phyloP scores from a whole-genome alignment of 1,140 invertebrate species.

The Phocides pigmalion region DNA sequence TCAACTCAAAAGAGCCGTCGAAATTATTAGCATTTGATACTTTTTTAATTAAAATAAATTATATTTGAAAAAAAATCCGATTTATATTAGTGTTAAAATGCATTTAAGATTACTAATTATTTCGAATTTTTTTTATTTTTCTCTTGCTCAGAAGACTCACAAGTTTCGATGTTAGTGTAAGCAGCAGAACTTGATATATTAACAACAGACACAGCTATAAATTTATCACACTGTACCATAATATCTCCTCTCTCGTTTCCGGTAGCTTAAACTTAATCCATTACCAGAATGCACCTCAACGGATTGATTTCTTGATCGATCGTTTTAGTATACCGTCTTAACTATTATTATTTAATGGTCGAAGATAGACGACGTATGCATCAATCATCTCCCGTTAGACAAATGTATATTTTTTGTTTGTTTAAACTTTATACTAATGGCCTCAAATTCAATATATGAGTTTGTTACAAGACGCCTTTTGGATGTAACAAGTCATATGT shows the following conservation, averaged over 20 bases:
- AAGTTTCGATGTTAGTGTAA: background rate
- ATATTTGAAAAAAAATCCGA: no score
- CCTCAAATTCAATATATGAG: slow-evolving; percentile 23
- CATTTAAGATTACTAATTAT: background rate
- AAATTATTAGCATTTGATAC: no score
- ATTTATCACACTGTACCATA: slow-evolving; percentile 25
- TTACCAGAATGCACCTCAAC: slow-evolving; percentile 62
- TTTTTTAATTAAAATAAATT: no score
- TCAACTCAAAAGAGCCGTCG: no score
- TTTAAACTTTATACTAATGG: slow-evolving; percentile 30
- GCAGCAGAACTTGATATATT: slow-evolving; percentile 9
- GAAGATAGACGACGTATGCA: slow-evolving; percentile 61
- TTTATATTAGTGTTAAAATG: no score
- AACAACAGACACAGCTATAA: slow-evolving; percentile 19
- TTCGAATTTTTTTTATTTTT: background rate
- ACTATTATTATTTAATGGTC: slow-evolving; percentile 80
- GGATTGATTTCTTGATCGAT: slow-evolving; percentile 79
- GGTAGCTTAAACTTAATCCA: slow-evolving; percentile 73
- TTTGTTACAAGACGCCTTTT: slow-evolving; percentile 13
- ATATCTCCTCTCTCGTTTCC: slow-evolving; percentile 53
- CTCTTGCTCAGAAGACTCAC: background rate
- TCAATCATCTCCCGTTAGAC: slow-evolving; percentile 71
- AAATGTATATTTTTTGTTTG: slow-evolving; percentile 55
- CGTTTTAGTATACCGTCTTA: slow-evolving; percentile 57
- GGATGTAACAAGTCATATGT: background rate